Conservation (phyloP, 1,140 invertebrate species). For the Homarus americanus region DNA sequence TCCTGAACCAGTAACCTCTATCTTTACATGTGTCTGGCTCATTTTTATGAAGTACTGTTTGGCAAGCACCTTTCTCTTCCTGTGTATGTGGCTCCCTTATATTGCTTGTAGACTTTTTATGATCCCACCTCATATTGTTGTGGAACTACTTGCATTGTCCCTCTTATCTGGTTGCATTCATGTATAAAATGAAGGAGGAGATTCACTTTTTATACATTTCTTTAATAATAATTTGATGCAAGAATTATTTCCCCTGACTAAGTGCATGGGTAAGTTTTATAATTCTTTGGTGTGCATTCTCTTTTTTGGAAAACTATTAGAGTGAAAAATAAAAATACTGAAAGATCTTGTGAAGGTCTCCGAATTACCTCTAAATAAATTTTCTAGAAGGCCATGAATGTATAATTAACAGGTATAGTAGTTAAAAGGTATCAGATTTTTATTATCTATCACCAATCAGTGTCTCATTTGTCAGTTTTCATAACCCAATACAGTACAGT, state of each 20-base stretch:
- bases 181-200: neutral
- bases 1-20: neutral
- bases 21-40: constrained; percentile 27
- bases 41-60: constrained; percentile 14
- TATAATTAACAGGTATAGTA: too few relatives aligned
- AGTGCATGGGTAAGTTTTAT: neutral
- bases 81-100: neutral
- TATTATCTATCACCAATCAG: too few relatives aligned
- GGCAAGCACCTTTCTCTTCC: constrained; percentile 15
- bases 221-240: neutral
- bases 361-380: too few relatives aligned
- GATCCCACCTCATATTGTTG: neutral
- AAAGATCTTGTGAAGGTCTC: too few relatives aligned
- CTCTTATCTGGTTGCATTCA: neutral
- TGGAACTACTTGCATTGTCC: neutral
- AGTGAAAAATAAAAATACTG: too few relatives aligned
- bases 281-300: too few relatives aligned
- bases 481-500: too few relatives aligned
- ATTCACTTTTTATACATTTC: neutral
- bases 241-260: neutral
- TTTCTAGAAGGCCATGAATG: too few relatives aligned
- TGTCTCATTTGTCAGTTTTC: too few relatives aligned
- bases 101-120: neutral
- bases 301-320: too few relatives aligned
- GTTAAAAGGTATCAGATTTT: too few relatives aligned